Base-by-base conservation (phyloP, 53 echinoderm and acorn worm species). In the Echinarachnius parma region DNA sequence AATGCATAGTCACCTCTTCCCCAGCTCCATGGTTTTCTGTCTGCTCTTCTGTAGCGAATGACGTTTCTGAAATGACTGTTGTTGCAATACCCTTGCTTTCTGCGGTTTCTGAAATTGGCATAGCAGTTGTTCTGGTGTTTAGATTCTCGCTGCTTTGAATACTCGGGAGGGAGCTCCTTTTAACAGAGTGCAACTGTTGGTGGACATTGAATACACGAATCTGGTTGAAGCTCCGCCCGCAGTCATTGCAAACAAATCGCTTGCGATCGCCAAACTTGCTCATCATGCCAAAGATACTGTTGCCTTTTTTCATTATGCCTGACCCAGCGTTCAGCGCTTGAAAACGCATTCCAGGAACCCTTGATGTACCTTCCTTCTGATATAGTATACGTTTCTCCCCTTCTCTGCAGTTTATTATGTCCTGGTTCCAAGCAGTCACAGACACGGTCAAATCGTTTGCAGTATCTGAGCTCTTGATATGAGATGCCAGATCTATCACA, bases 201-300 rank as follows among this genome's bases (percentile, higher is more conserved):
- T 83, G 83, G 46, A 77, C 60, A 27, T 60, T 66, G 13, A 83
- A 28, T 21, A 77, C 66, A 23, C 76, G 49, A 3, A 66, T 20
- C 28, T 76, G 76, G 27, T 76, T 77, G 37, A 83, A 83, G 27
- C 55, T 50, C 36, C 77, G 76, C 33, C 67, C 59, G 33, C 83
- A 83, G 1, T 76, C 48, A 11, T 49, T 16, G 9, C 83, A 83
- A 28, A 42, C 21, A 50, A 77, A 60, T 46, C 37, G 57, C 48
- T 83, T 76, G 20, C 83, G 76, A 21, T 77, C 77, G 1, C 28
- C 70, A 21, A 69, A 53, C 70, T 53, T 69, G 15, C 53, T 34
- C 70, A 69, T 69, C 70, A 69, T 69, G 7, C 70, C 70, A 35
- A 69, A 69, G 10, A 69, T 33, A 16, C 53, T 50, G 4, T 53